Evolutionary conservation across 2,888 invertebrate genomes (phyloP).

Genomic region (Chrysolina oricalcia): DNA sequence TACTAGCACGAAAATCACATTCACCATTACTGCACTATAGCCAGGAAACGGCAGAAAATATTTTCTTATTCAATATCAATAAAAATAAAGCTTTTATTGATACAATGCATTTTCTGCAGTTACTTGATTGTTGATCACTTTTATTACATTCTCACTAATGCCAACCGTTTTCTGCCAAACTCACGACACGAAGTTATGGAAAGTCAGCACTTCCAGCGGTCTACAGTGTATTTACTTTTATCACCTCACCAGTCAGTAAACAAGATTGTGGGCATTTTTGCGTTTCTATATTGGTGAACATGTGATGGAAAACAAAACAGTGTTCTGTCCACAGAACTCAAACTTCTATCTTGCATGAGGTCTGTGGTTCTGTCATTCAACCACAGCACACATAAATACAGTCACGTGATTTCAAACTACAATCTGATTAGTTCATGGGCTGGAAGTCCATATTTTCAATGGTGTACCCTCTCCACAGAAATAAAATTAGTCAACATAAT

Average conservation of each 20-base stretch:
- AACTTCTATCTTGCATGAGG: no score
- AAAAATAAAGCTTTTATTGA: slow-evolving; percentile 62
- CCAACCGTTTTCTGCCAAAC: slow-evolving; percentile 58
- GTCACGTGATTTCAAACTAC: no score
- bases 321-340: no score
- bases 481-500: no score
- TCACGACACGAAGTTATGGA: slow-evolving; percentile 35
- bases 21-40: slow-evolving; percentile 59
- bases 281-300: background rate
- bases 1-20: slow-evolving; percentile 55
- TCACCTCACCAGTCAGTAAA: slow-evolving; percentile 6
- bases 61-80: slow-evolving; percentile 52
- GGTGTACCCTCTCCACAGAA: no score
- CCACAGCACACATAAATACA: no score
- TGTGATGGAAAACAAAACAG: background rate
- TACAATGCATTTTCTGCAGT: slow-evolving; percentile 64
- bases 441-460: no score
- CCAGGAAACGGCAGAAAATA: slow-evolving; percentile 51
- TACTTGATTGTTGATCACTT: slow-evolving; percentile 63
- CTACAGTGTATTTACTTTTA: slow-evolving; percentile 33
- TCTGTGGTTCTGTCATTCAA: no score
- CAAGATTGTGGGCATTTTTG: background rate
- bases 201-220: slow-evolving; percentile 27
- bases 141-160: slow-evolving; percentile 61
- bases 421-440: no score